Base-by-base conservation (phyloP, 2,888 invertebrate genomes). In the Pseudoips prasinana region DNA sequence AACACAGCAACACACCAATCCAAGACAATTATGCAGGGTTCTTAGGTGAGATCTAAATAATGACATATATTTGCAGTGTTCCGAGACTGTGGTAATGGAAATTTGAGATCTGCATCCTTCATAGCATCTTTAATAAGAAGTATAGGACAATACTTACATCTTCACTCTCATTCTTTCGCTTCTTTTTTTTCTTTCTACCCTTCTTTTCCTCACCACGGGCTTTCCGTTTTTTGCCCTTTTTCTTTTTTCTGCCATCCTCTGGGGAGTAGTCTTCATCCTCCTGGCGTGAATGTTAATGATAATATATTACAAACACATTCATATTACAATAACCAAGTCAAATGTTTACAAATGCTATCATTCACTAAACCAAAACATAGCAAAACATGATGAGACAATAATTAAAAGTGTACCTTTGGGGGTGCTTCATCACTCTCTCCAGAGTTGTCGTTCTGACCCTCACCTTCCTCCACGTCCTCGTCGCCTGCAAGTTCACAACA, bases 221-320 rank as follows among this genome's bases (percentile, higher is more conserved):
- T 89, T 97, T 97, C 68, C 98, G 92, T 74, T 98, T 98, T 79
- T 98, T 98, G 10, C 96, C 97, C 65, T 97, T 97, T 72, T 97
- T 97, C 85, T 96, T 95, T 79, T 95, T 95, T 60, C 95, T 92
- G 29, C 91, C 91, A 81, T 94, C 95, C 69, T 96, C 96, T 33
- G 94, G 94, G 47, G 95, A 95, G 58, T 95, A 95, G 74, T 96
- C 96, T 62, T 96, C 96, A 76, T 96, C 95, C 71, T 95, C 96
- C 76, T 96, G 51, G 26, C 4, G n/a, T 31, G 54, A 53, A 46
- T 43, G 25, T 20, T 32, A 26, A 40, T 44, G 22, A 34, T 25
- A 35, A 10, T 8, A 14, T 7, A 37, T 45, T 26, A 27, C 35
- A 9, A 33, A 34, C 31, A 22, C 11, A 33, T 33, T 37, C 33